phyloP scores from a whole-genome alignment of 2,888 invertebrate species.

The Eucera pruinosa region DNA sequence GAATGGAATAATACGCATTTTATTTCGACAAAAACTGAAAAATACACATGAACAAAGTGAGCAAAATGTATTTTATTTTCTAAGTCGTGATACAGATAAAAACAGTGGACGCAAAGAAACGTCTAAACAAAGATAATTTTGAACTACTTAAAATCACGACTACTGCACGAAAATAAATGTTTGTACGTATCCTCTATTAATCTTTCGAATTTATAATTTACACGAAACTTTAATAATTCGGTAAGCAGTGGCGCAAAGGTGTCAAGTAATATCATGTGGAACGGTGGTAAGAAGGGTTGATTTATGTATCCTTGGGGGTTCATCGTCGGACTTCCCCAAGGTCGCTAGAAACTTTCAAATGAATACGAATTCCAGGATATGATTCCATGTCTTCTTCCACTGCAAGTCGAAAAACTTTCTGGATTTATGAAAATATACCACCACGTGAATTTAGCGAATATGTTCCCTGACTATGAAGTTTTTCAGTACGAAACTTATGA shows the following conservation, averaged over 20 bases:
- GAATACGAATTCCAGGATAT: slow-evolving; percentile 18
- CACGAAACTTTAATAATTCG: neutral
- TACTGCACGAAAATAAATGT: too few species aligned
- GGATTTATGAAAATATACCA: slow-evolving; percentile 10
- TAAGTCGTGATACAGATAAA: too few species aligned
- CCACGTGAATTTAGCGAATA: slow-evolving; percentile 21
- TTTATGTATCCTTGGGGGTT: slow-evolving; percentile 4
- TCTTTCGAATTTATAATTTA: neutral
- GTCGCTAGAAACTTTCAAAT: slow-evolving; percentile 13
- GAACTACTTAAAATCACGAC: too few species aligned
- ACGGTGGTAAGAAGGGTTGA: neutral
- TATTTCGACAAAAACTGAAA: too few species aligned
- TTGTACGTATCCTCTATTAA: neutral
- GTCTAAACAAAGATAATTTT: too few species aligned
- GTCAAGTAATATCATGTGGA: neutral
- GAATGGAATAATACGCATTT: too few species aligned
- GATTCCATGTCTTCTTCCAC: neutral
- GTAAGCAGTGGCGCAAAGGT: neutral
- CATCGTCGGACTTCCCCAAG: slow-evolving; percentile 2
- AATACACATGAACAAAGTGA: too few species aligned
- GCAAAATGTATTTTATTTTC: too few species aligned
- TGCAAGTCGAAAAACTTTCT: slow-evolving; percentile 8
- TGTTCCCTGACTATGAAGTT: neutral
- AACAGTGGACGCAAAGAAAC: too few species aligned
- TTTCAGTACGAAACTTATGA: neutral